A percentile compares a stretch with the other conserved stretches of the same genome.
These are phyloP conservation scores for Wasmannia auropunctata DNA, from an alignment of 1,140 invertebrate species.

Conservation along the genomic window DNA sequence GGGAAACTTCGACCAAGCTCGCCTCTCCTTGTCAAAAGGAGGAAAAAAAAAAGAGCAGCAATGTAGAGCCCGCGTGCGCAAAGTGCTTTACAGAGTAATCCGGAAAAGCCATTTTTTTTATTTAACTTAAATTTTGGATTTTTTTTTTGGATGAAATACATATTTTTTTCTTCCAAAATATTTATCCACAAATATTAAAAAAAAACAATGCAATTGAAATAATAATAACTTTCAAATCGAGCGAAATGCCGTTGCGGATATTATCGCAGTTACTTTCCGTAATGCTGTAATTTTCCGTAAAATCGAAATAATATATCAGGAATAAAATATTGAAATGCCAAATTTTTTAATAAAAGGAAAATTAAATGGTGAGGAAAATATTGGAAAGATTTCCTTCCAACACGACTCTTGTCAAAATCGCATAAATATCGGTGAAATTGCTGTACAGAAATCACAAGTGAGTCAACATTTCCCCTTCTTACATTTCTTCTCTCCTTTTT, in stretches of 20 bases:
- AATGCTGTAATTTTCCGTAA: not conserved
- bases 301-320: slow-evolving; percentile 9
- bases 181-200: not conserved
- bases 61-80: not conserved
- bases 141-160: too few relatives aligned
- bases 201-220: not conserved
- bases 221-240: not conserved
- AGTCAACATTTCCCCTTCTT: not conserved
- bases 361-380: not conserved
- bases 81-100: slow-evolving; percentile 14
- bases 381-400: not conserved
- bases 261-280: not conserved
- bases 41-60: not conserved
- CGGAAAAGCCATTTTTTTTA: not conserved
- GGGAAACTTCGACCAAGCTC: not conserved
- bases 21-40: not conserved
- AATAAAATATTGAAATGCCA: not conserved
- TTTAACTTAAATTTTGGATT: too few relatives aligned
- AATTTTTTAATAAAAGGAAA: not conserved
- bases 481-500: slow-evolving; percentile 13
- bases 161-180: not conserved
- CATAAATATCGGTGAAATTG: not conserved
- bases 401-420: not conserved
- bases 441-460: not conserved
- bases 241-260: not conserved